Evolutionary conservation across 2,797 vertebrate genomes (phyloP).

Genomic region (Thunnus albacares): DNA sequence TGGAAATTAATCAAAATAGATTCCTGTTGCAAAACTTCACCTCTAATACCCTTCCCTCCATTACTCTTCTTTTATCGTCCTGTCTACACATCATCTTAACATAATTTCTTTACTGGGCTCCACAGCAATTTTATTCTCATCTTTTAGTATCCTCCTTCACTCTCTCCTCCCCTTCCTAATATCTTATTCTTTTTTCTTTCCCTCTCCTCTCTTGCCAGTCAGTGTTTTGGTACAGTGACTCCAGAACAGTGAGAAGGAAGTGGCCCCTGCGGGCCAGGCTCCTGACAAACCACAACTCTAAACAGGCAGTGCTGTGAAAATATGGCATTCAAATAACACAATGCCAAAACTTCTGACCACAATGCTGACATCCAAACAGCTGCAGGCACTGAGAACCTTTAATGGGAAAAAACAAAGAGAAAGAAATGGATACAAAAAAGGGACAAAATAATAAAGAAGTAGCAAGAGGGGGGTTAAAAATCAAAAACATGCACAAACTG

Average conservation of each 20-base stretch:
- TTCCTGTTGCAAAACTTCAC: not conserved
- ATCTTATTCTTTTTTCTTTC: not conserved
- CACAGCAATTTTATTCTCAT: not conserved
- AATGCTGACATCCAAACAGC: conserved; percentile 62
- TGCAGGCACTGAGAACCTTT: conserved; percentile 57
- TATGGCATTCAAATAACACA: conserved; percentile 70
- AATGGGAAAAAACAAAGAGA: conserved; percentile 49
- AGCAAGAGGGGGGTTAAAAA: conserved; percentile 50
- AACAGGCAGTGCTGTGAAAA: conserved; percentile 77
- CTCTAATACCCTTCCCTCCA: not conserved
- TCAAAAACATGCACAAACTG: conserved; percentile 61
- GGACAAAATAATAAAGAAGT: conserved; percentile 51
- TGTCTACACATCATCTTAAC: not conserved
- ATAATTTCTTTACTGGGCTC: not conserved
- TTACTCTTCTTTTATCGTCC: not conserved
- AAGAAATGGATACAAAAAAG: conserved; percentile 43
- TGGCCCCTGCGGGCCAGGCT: conserved; percentile 67
- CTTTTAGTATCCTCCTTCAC: conserved; percentile 11
- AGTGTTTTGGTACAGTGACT: conserved; percentile 65
- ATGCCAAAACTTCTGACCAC: conserved; percentile 67
- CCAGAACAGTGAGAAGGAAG: conserved; percentile 74
- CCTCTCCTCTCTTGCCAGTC: conserved; percentile 39
- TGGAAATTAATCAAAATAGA: not conserved
- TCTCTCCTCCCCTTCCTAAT: conserved; percentile 2
- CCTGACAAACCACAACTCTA: conserved; percentile 79